Percentiles rank a stretch among this genome's conserved stretches.
Conservation (phyloP, 2,888 invertebrate species). For the Glyphotaelius pellucidus region DNA sequence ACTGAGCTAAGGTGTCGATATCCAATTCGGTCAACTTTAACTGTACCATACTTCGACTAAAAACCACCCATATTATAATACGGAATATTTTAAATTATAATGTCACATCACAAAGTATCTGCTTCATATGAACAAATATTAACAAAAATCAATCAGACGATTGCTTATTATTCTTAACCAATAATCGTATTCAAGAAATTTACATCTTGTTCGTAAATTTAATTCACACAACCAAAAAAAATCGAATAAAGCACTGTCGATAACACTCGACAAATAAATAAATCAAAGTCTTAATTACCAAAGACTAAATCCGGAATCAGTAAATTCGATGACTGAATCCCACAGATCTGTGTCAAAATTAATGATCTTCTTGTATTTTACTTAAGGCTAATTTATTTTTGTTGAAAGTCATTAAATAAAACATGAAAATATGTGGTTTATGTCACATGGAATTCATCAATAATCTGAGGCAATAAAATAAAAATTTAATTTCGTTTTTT, state of each 20-base stretch:
- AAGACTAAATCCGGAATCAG: slow-evolving; percentile 27
- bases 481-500: not conserved
- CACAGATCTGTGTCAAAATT: slow-evolving; percentile 16
- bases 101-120: too few species aligned
- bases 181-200: not conserved
- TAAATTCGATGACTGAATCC: slow-evolving; percentile 43
- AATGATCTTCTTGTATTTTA: not conserved
- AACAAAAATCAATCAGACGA: not conserved
- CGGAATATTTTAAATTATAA: too few species aligned
- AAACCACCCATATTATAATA: too few species aligned
- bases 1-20: too few species aligned
- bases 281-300: slow-evolving; percentile 31
- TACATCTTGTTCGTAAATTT: not conserved
- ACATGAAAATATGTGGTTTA: slow-evolving; percentile 15
- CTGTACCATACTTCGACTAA: too few species aligned
- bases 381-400: slow-evolving; percentile 22
- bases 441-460: not conserved
- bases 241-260: slow-evolving; percentile 31
- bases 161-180: not conserved
- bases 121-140: too few species aligned
- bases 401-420: slow-evolving; percentile 4
- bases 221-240: slow-evolving; percentile 9
- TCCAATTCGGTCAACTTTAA: too few species aligned
- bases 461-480: not conserved
- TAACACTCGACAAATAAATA: slow-evolving; percentile 5